Evolutionary conservation across 2,888 invertebrate genomes (phyloP).

Genomic region (Plagodis dolabraria): DNA sequence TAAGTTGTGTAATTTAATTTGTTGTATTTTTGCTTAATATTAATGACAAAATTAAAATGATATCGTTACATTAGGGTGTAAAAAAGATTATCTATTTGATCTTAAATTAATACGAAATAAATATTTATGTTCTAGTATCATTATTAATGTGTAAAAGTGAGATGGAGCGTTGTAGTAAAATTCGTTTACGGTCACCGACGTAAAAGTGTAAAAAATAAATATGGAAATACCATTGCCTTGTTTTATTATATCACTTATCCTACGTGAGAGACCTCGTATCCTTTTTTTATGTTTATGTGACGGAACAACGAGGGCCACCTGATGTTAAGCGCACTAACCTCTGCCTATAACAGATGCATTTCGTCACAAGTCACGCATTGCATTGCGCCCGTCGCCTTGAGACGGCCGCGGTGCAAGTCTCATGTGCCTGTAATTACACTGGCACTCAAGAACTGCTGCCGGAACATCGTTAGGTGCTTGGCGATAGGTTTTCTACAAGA

Average conservation of each 20-base stretch:
- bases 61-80: conserved; percentile 84
- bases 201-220: conserved; percentile 84
- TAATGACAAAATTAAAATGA: conserved; percentile 82
- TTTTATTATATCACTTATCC: conserved; percentile 60
- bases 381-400: no score
- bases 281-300: no score
- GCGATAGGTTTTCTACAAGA: no score
- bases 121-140: conserved; percentile 85
- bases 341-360: no score
- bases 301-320: no score
- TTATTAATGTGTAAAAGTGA: conserved; percentile 77
- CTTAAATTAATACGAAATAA: conserved; percentile 82
- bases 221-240: conserved; percentile 75
- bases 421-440: no score
- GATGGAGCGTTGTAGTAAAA: conserved; percentile 82
- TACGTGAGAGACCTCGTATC: no score
- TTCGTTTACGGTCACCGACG: conserved; percentile 83
- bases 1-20: conserved; percentile 82
- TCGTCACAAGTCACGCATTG: no score
- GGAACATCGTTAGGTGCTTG: no score
- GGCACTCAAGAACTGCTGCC: no score
- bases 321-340: no score
- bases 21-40: conserved; percentile 81
- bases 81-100: conserved; percentile 85
- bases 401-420: no score